Evolutionary conservation across 2,113 vertebrate species (phyloP).

Genomic region (Aptenodytes forsteri): DNA sequence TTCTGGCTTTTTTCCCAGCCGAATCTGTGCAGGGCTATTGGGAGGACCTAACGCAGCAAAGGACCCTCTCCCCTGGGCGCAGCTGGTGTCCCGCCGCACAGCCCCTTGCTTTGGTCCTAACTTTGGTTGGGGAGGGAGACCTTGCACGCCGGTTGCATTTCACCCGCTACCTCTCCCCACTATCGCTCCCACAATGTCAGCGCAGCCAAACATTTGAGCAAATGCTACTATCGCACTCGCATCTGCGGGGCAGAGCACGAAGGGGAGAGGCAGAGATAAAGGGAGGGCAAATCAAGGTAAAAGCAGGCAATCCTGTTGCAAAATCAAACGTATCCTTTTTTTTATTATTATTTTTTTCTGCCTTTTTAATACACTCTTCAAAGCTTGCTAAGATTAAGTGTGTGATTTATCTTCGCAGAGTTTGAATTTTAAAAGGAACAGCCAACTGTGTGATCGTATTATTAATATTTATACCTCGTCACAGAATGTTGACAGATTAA

Average conservation of each 20-base stretch:
- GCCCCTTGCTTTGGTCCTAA: rapidly evolving
- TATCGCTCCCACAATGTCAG: rapidly evolving
- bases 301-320: not conserved
- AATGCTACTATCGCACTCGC: rapidly evolving
- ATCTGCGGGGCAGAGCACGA: too few relatives aligned
- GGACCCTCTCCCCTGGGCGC: not conserved
- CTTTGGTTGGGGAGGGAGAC: not conserved
- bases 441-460: slow-evolving; percentile 75
- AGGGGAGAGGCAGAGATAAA: not conserved
- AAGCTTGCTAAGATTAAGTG: slow-evolving; percentile 74
- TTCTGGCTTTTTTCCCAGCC: not conserved
- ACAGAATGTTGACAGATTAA: slow-evolving; percentile 84
- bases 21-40: not conserved
- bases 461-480: slow-evolving; percentile 85
- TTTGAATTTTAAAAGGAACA: slow-evolving; percentile 78
- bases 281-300: not conserved
- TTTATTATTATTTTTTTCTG: not conserved
- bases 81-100: rapidly evolving
- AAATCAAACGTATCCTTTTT: not conserved
- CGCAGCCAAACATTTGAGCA: not conserved
- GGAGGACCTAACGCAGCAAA: not conserved
- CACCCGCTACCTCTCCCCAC: not conserved
- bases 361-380: slow-evolving; percentile 39
- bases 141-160: rapidly evolving
- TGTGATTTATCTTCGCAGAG: slow-evolving; percentile 66